Conservation (phyloP, 2,888 invertebrate species). For the Drosophila fungiperda region DNA sequence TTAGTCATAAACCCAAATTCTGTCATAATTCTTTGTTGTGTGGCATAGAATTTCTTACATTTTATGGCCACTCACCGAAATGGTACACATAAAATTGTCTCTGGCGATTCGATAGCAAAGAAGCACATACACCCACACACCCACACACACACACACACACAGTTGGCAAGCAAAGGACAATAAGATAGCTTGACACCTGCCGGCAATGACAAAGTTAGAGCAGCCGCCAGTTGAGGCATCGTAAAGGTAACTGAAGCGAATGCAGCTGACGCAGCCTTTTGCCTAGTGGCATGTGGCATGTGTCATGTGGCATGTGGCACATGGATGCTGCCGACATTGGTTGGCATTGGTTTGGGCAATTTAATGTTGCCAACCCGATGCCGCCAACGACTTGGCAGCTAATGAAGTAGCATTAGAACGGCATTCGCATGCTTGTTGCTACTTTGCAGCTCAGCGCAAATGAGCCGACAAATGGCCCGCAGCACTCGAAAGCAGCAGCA, state of each 20-base stretch:
- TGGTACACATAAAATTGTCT: slow-evolving; percentile 69
- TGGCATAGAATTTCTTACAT: slow-evolving; percentile 65
- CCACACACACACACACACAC: not conserved
- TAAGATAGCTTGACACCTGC: slow-evolving; percentile 68
- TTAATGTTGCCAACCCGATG: slow-evolving; percentile 30
- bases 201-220: slow-evolving; percentile 52
- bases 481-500: slow-evolving; percentile 17
- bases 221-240: slow-evolving; percentile 47
- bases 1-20: slow-evolving; percentile 74
- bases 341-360: slow-evolving; percentile 4
- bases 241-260: slow-evolving; percentile 30
- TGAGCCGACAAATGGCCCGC: slow-evolving; percentile 62
- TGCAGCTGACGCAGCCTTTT: slow-evolving; percentile 18
- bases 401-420: slow-evolving; percentile 65
- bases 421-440: slow-evolving; percentile 32
- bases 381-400: slow-evolving; percentile 56
- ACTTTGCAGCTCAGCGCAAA: slow-evolving; percentile 52
- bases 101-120: slow-evolving; percentile 56
- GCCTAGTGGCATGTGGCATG: slow-evolving; percentile 20
- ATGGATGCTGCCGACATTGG: slow-evolving; percentile 9
- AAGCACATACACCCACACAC: slow-evolving; percentile 2
- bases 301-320: slow-evolving; percentile 12
- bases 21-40: slow-evolving; percentile 70
- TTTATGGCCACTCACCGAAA: slow-evolving; percentile 61
- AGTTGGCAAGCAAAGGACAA: slow-evolving; percentile 40